These are phyloP conservation scores for Ooceraea biroi DNA, from an alignment of 1,140 invertebrate species.

Conservation along the genomic window DNA sequence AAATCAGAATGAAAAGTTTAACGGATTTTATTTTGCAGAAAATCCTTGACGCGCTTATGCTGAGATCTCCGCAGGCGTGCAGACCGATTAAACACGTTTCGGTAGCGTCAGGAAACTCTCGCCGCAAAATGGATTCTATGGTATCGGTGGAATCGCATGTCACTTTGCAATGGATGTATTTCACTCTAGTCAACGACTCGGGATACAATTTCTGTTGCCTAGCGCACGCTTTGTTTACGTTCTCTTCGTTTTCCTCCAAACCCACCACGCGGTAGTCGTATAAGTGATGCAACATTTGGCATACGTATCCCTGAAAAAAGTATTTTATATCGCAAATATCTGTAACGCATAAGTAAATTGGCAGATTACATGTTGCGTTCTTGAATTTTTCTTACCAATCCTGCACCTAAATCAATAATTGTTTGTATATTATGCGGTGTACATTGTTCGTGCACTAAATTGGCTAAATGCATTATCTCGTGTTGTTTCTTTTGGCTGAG, in stretches of 20 bases:
- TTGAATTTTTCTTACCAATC: constrained; percentile 87
- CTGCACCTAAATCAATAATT: constrained; percentile 94
- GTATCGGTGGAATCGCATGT: constrained; percentile 84
- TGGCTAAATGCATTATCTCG: constrained; percentile 89
- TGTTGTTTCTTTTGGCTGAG: constrained; percentile 90
- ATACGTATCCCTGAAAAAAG: constrained; percentile 90
- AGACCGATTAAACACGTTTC: constrained; percentile 89
- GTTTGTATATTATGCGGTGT: constrained; percentile 84
- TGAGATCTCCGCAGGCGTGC: constrained; percentile 95
- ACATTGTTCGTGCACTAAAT: constrained; percentile 88
- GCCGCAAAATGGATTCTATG: constrained; percentile 84
- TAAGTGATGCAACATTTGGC: constrained; percentile 89
- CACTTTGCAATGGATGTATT: constrained; percentile 88
- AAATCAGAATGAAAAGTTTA: constrained; percentile 90
- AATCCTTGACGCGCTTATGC: constrained; percentile 90
- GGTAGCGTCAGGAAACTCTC: constrained; percentile 80
- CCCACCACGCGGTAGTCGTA: constrained; percentile 90
- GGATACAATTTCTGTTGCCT: constrained; percentile 88
- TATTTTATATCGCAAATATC: neutral
- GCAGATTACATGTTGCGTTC: no score
- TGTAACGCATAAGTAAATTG: neutral
- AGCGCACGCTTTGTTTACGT: constrained; percentile 89
- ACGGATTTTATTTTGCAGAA: constrained; percentile 89
- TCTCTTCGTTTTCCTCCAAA: constrained; percentile 89
- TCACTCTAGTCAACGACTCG: constrained; percentile 86